Conservation (phyloP, 1,140 invertebrate species). For the Papilio machaon region DNA sequence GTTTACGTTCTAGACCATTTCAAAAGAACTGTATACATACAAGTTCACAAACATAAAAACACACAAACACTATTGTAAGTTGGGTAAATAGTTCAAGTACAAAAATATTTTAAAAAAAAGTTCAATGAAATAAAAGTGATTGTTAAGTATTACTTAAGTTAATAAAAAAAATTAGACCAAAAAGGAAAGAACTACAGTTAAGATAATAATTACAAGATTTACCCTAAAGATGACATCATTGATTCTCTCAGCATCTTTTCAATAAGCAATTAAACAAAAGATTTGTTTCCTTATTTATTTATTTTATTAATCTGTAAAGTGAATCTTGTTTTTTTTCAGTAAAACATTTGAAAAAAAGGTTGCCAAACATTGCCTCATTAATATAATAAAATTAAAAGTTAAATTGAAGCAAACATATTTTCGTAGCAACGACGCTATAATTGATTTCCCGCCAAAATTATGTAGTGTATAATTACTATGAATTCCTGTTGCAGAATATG, state of each 20-base stretch:
- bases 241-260: background rate
- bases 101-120: too few species aligned
- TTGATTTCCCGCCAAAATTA: slow-evolving; percentile 6
- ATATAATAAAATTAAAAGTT: background rate
- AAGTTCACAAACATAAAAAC: too few species aligned
- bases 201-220: background rate
- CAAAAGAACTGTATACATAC: too few species aligned
- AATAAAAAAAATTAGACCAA: background rate
- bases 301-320: background rate
- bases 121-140: too few species aligned
- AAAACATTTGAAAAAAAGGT: background rate
- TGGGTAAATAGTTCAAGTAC: too few species aligned
- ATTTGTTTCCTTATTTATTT: background rate
- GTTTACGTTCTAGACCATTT: too few species aligned
- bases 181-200: background rate
- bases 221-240: slow-evolving; percentile 13
- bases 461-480: too few species aligned
- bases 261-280: background rate
- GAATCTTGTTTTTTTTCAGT: background rate
- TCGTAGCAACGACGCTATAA: background rate
- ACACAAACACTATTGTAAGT: too few species aligned
- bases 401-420: background rate
- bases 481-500: background rate
- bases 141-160: too few species aligned
- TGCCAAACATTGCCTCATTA: background rate